A percentile compares a stretch with the other conserved stretches of the same genome.
These are phyloP conservation scores for Palythoa grandis DNA, from an alignment of 92 coral and sea anemone species.

Conservation along the genomic window DNA sequence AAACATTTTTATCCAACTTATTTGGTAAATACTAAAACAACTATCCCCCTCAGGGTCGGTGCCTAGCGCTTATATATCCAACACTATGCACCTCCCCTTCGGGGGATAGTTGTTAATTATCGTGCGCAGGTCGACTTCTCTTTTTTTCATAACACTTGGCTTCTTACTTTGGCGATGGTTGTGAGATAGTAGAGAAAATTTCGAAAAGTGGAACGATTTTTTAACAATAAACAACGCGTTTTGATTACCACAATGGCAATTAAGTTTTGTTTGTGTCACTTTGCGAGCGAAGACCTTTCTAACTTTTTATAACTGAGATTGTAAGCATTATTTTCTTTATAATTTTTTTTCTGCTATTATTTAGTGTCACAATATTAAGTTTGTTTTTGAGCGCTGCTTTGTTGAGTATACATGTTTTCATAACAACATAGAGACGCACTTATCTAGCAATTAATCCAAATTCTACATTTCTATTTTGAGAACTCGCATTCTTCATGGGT, in stretches of 20 bases:
- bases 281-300: not conserved
- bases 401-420: not conserved
- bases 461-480: not conserved
- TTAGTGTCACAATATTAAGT: not conserved
- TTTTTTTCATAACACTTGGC: no score
- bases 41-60: no score
- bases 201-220: no score
- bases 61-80: no score
- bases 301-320: not conserved
- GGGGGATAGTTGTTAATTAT: no score
- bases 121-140: no score
- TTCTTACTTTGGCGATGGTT: no score
- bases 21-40: no score
- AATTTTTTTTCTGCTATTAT: not conserved
- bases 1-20: no score
- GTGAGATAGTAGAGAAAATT: no score
- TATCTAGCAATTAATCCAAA: not conserved
- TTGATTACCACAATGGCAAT: not conserved
- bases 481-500: not conserved
- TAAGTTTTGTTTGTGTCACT: not conserved
- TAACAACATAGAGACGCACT: not conserved
- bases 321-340: not conserved
- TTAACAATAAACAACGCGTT: not conserved
- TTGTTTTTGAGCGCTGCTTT: not conserved
- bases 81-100: no score